Conservation (phyloP, 2,888 invertebrate genomes). For the Proisotoma minuta region DNA sequence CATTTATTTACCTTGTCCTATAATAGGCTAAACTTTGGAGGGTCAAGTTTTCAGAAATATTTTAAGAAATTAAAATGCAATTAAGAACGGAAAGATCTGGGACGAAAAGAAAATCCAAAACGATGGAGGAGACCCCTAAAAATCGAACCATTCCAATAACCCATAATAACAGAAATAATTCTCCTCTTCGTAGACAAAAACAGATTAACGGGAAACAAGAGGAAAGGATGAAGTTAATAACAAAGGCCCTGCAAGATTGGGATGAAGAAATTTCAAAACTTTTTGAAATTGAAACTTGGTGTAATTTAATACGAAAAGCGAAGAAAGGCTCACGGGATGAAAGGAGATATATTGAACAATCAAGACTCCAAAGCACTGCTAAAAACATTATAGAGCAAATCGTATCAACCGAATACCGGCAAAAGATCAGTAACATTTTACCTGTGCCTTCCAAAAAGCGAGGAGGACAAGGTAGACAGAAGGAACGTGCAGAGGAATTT, state of each 20-base stretch:
- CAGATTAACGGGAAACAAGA: background rate
- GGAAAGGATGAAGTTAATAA: background rate
- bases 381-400: constrained; percentile 5
- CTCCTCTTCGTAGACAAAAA: constrained; percentile 1
- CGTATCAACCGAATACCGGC: background rate
- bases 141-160: background rate
- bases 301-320: background rate
- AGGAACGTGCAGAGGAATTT: background rate
- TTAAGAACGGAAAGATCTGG: no score
- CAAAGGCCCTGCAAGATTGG: background rate
- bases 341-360: background rate
- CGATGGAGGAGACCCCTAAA: background rate
- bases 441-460: background rate
- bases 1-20: no score
- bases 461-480: background rate
- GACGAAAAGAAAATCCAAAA: background rate
- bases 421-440: background rate
- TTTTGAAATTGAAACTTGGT: constrained; percentile 12
- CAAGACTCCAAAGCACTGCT: background rate
- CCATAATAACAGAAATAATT: background rate
- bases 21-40: no score
- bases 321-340: background rate
- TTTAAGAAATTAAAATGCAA: no score
- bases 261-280: constrained; percentile 2
- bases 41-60: no score